Evolutionary conservation across 2,888 invertebrate species (phyloP).

Genomic region (Drosophila peninsularis): DNA sequence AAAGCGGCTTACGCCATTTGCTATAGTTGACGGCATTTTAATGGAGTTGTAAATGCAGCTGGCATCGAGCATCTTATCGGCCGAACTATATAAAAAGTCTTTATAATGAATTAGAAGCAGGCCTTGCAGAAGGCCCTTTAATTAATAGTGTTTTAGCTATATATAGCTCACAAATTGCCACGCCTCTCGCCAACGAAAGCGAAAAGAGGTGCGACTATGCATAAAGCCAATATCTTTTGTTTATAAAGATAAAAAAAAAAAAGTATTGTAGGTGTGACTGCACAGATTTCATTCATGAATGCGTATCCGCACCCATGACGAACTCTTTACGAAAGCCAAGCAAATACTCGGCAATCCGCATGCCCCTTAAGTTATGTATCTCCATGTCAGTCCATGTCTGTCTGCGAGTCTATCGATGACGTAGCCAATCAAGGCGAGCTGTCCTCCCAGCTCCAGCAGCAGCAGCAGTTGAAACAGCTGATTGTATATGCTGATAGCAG

Average conservation of each 20-base stretch:
- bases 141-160: conserved; percentile 18
- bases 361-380: conserved; percentile 35
- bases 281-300: conserved; percentile 70
- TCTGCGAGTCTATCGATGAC: conserved; percentile 63
- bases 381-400: conserved; percentile 28
- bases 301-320: conserved; percentile 41
- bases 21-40: conserved; percentile 62
- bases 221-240: conserved; percentile 70
- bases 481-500: conserved; percentile 73
- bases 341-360: conserved; percentile 48
- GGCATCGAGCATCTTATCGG: conserved; percentile 40
- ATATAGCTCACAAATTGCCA: conserved; percentile 14
- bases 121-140: conserved; percentile 16
- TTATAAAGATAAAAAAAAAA: conserved; percentile 69
- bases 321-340: conserved; percentile 45
- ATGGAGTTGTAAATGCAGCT: conserved; percentile 72
- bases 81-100: background rate
- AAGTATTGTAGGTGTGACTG: conserved; percentile 62
- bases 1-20: conserved; percentile 33
- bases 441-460: conserved; percentile 50
- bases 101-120: background rate
- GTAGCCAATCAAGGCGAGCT: conserved; percentile 47
- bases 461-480: conserved; percentile 61
- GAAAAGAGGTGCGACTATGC: conserved; percentile 62
- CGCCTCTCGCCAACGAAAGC: conserved; percentile 48